These are phyloP conservation scores for Eledona agricola DNA, from an alignment of 2,888 invertebrate genomes.

Conservation along the genomic window DNA sequence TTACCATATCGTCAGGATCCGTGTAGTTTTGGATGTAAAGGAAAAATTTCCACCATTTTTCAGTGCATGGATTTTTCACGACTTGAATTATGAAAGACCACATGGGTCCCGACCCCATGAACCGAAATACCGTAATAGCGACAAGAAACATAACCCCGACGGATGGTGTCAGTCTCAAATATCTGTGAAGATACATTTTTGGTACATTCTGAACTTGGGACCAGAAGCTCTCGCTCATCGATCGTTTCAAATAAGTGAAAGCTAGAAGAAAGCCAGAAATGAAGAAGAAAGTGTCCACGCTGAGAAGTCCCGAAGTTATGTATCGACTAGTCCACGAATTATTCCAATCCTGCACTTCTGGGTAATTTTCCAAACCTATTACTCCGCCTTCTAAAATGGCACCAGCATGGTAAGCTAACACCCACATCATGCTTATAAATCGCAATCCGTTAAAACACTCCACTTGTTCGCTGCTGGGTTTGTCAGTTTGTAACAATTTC, in stretches of 20 bases:
- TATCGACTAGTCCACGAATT: conserved; percentile 42
- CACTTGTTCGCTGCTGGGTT: conserved; percentile 46
- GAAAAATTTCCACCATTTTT: conserved; percentile 59
- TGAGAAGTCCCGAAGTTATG: conserved; percentile 62
- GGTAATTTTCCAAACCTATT: conserved; percentile 10
- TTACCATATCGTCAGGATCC: conserved; percentile 45
- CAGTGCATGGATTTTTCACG: conserved; percentile 47
- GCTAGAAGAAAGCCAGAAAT: conserved; percentile 70
- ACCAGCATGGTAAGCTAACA: conserved; percentile 47
- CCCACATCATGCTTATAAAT: conserved; percentile 51
- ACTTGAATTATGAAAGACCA: conserved; percentile 50
- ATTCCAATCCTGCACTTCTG: conserved; percentile 55
- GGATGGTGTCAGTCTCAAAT: conserved; percentile 54
- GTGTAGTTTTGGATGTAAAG: conserved; percentile 61
- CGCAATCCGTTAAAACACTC: conserved; percentile 48
- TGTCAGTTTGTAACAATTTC: conserved; percentile 45
- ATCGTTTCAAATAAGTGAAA: conserved; percentile 58
- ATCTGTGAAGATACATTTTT: conserved; percentile 34
- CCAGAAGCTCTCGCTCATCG: neutral
- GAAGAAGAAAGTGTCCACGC: conserved; percentile 73
- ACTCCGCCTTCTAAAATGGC: conserved; percentile 24
- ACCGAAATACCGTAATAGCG: conserved; percentile 58
- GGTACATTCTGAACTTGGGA: conserved; percentile 35
- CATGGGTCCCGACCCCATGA: conserved; percentile 61
- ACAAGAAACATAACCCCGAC: conserved; percentile 59